A percentile compares a stretch with the other conserved stretches of the same genome.
Evolutionary conservation across 2,888 invertebrate genomes (phyloP).

Genomic region (Drosophila helvetica): DNA sequence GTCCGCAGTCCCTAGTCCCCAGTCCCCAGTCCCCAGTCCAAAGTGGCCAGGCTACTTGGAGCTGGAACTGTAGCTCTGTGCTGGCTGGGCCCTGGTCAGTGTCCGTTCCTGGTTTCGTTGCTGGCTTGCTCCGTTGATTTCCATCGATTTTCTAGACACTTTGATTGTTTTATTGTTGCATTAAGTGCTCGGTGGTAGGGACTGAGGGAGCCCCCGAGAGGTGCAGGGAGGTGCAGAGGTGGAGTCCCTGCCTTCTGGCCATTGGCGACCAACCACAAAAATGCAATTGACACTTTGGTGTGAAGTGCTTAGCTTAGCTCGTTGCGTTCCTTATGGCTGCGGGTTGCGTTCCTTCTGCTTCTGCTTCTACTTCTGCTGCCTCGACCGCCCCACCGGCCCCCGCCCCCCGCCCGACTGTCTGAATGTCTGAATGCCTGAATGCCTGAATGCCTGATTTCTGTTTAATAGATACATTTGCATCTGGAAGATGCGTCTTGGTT

Average conservation of each 20-base stretch:
- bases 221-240: constrained; percentile 2
- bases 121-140: constrained; percentile 63
- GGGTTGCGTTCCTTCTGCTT: constrained; percentile 7
- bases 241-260: constrained; percentile 28
- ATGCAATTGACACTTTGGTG: constrained; percentile 77
- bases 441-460: constrained; percentile 67
- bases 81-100: constrained; percentile 30
- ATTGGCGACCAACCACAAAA: constrained; percentile 70
- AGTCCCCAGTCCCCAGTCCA: constrained; percentile 5
- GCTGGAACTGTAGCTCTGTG: constrained; percentile 5
- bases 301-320: constrained; percentile 62
- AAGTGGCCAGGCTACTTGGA: constrained; percentile 64
- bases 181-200: constrained; percentile 63
- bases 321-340: constrained; percentile 9
- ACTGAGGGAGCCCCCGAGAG: neutral
- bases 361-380: constrained; percentile 10
- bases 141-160: constrained; percentile 80
- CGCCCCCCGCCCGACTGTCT: constrained; percentile 17
- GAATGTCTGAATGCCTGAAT: constrained; percentile 47
- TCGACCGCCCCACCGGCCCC: too few species aligned
- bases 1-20: neutral
- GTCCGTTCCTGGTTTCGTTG: constrained; percentile 35
- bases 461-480: constrained; percentile 78
- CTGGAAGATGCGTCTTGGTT: constrained; percentile 63
- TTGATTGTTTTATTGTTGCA: constrained; percentile 80